These are phyloP conservation scores for Tachina fera DNA, from an alignment of 2,888 invertebrate species.

Conservation along the genomic window DNA sequence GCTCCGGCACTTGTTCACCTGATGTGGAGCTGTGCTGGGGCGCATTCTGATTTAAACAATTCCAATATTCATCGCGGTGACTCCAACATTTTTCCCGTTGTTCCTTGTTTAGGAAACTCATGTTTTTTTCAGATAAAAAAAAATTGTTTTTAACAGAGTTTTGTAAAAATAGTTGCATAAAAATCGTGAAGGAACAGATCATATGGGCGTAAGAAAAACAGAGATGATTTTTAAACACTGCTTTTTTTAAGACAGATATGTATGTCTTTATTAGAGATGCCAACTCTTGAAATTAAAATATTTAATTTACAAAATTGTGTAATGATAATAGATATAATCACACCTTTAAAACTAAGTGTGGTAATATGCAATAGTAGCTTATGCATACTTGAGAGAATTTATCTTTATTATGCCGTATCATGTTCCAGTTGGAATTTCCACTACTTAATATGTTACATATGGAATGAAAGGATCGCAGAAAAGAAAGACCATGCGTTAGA, in stretches of 20 bases:
- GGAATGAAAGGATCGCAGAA: no score
- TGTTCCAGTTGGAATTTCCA: no score
- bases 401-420: no score
- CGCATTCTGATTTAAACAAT: constrained; percentile 90
- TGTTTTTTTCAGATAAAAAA: constrained; percentile 77
- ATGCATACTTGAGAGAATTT: no score
- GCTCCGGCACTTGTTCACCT: constrained; percentile 84
- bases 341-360: no score
- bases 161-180: constrained; percentile 53
- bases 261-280: neutral
- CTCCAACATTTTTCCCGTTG: constrained; percentile 93
- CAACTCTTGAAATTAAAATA: neutral
- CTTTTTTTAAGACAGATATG: neutral
- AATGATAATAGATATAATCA: no score
- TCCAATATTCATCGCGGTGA: constrained; percentile 94
- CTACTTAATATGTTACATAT: no score
- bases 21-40: constrained; percentile 83
- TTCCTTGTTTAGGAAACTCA: constrained; percentile 92
- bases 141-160: neutral
- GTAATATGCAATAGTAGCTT: no score
- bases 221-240: neutral
- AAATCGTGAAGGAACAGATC: constrained; percentile 6
- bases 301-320: no score
- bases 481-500: no score
- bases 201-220: constrained; percentile 7